Conservation (phyloP, 2,797 vertebrate genomes). For the Heteromormyrus szaboi region DNA sequence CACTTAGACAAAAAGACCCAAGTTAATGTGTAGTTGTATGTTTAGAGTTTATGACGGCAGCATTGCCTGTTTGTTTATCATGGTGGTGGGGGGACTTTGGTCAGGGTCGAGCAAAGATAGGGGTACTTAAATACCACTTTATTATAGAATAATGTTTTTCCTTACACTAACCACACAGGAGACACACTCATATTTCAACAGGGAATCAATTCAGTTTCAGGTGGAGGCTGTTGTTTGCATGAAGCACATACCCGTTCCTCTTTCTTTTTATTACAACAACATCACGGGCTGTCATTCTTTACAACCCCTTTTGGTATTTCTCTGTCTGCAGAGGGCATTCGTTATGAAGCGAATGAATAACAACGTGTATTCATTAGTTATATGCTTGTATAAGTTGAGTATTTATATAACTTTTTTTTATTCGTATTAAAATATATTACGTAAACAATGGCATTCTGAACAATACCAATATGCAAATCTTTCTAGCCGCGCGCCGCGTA, state of each 20-base stretch:
- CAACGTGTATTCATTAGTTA: background rate
- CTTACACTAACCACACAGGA: background rate
- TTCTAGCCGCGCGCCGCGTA: background rate
- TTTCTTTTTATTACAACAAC: background rate
- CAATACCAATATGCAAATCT: background rate
- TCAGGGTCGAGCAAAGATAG: conserved; percentile 22
- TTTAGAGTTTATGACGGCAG: conserved; percentile 13
- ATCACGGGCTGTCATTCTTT: background rate
- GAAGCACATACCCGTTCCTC: background rate
- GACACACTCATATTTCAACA: background rate
- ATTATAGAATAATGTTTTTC: conserved; percentile 10
- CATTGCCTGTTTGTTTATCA: conserved; percentile 10
- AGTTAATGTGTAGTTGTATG: conserved; percentile 25
- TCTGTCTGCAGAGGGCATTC: background rate
- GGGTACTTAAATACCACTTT: conserved; percentile 20
- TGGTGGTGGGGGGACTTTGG: conserved; percentile 1
- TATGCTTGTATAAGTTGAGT: background rate
- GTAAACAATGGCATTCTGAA: background rate
- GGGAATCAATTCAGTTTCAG: background rate
- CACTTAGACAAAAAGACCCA: conserved; percentile 16
- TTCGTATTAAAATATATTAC: background rate
- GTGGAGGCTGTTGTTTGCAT: background rate
- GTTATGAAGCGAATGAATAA: background rate
- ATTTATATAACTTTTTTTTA: background rate
- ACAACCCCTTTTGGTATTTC: background rate